Evolutionary conservation across 2,797 vertebrate genomes (phyloP).

Genomic region (Characodon lateralis): DNA sequence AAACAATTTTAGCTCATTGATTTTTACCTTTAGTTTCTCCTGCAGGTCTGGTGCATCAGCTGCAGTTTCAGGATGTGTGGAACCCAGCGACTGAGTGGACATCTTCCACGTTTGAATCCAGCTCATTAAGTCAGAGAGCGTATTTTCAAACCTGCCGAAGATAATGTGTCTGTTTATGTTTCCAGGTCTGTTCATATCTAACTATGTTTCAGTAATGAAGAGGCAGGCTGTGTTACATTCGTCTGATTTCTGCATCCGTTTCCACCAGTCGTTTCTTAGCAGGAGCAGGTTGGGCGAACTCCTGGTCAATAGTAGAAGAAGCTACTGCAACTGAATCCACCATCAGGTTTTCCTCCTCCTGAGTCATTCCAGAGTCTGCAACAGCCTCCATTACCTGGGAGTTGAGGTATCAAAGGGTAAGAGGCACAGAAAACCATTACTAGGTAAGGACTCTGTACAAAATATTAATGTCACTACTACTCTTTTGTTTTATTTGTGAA

Average conservation of each 20-base stretch:
- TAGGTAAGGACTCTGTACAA: not conserved
- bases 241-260: slow-evolving; percentile 84
- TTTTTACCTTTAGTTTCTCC: slow-evolving; percentile 84
- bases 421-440: not conserved
- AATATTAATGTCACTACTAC: not conserved
- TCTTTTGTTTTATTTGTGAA: not conserved
- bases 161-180: not conserved
- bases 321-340: slow-evolving; percentile 67
- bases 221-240: slow-evolving; percentile 74
- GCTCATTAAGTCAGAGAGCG: slow-evolving; percentile 81
- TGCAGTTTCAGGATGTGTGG: slow-evolving; percentile 82
- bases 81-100: slow-evolving; percentile 80
- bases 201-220: not conserved
- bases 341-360: slow-evolving; percentile 77
- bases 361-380: slow-evolving; percentile 81
- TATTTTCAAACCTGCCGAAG: slow-evolving; percentile 84
- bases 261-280: slow-evolving; percentile 91
- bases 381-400: slow-evolving; percentile 89
- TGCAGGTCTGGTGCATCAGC: slow-evolving; percentile 80
- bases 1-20: not conserved
- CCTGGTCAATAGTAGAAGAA: slow-evolving; percentile 71
- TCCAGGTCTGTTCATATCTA: not conserved
- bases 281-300: slow-evolving; percentile 86
- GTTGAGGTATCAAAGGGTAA: slow-evolving; percentile 5
- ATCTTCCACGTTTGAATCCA: slow-evolving; percentile 87